Evolutionary conservation across 2,113 vertebrate species (phyloP).

Genomic region (Thamnophis sirtalis): DNA sequence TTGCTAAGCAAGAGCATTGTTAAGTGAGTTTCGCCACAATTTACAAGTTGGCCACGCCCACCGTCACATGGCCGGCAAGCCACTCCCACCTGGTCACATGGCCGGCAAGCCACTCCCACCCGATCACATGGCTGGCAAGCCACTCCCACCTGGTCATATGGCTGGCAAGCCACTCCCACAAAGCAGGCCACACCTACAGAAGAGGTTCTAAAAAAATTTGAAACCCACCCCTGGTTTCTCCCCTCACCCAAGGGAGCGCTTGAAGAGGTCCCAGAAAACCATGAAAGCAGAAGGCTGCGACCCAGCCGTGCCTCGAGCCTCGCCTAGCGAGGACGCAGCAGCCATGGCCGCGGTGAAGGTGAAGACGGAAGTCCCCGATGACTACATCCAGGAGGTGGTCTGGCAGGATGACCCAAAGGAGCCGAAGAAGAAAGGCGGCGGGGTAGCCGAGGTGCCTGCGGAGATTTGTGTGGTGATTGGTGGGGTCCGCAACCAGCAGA

Average conservation of each 20-base stretch:
- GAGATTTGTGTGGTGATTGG: conserved; percentile 98
- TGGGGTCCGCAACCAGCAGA: conserved; percentile 85
- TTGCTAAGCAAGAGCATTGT: no score
- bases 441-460: conserved; percentile 76
- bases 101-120: no score
- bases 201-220: no score
- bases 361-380: conserved; percentile 80
- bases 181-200: no score
- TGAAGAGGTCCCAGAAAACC: conserved; percentile 69
- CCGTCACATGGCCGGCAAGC: no score
- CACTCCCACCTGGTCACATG: no score
- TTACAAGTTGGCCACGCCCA: no score
- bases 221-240: no score
- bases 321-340: conserved; percentile 61
- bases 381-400: conserved; percentile 73
- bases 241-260: conserved; percentile 64
- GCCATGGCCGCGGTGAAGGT: conserved; percentile 77
- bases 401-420: conserved; percentile 80
- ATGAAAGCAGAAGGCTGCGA: conserved; percentile 66
- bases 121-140: no score
- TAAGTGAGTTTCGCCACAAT: no score
- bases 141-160: no score
- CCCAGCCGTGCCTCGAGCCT: conserved; percentile 60
- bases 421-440: conserved; percentile 77
- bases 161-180: no score